A percentile compares a stretch with the other conserved stretches of the same genome.
Conservation (phyloP, 2,888 invertebrate genomes). For the Horisme vitalbata region DNA sequence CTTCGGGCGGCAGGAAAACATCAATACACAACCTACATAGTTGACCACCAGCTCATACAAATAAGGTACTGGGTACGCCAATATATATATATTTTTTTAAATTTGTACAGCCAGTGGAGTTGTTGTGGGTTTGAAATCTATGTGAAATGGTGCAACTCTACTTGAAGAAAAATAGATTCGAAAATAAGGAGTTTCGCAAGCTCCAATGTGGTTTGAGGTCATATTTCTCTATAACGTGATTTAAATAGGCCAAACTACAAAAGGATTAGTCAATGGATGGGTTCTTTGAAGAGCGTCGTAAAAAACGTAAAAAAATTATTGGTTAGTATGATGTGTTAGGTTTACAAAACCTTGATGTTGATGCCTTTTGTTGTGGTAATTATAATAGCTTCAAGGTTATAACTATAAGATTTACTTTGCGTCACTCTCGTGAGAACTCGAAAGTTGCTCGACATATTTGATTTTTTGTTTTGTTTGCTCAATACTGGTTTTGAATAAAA, state of each 20-base stretch:
- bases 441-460: no score
- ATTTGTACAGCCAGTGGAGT: no score
- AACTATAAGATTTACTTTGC: not conserved
- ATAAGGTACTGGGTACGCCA: no score
- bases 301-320: slow-evolving; percentile 26
- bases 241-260: slow-evolving; percentile 65
- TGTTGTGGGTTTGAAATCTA: no score
- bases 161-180: not conserved
- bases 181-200: slow-evolving; percentile 31
- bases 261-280: slow-evolving; percentile 51
- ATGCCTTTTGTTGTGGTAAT: slow-evolving; percentile 9
- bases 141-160: not conserved
- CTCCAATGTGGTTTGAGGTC: slow-evolving; percentile 62
- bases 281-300: slow-evolving; percentile 39
- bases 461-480: no score
- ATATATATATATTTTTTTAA: no score
- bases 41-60: no score
- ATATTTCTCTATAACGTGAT: slow-evolving; percentile 58
- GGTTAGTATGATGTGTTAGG: slow-evolving; percentile 10
- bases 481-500: no score
- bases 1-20: no score
- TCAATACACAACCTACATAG: no score
- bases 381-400: slow-evolving; percentile 12
- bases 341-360: slow-evolving; percentile 12
- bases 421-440: no score